Base-by-base conservation (phyloP, 2,113 vertebrate species). In the Melanocharis versteri region DNA sequence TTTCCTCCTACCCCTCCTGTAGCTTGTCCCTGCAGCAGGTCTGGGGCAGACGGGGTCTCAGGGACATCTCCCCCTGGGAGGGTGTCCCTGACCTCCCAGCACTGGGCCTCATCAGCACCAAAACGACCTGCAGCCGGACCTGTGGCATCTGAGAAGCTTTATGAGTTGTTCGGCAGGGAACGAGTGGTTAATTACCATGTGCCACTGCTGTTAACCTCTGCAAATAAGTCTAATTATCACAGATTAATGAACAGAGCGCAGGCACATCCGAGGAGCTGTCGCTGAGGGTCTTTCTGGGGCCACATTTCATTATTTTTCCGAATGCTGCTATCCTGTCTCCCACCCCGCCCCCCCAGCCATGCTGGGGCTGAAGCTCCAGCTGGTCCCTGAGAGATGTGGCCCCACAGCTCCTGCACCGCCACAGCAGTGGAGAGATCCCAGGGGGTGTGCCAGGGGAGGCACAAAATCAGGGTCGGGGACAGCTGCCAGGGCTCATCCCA, bases 181-280 rank as follows among this genome's bases (percentile, higher is more conserved):
- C 1, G 76, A 96, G 96, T 92, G 94, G 97, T 98, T 98, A 98
- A 98, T 98, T 98, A 98, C 95, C 94, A 97, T 73, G 97, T 95
- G 95, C 96, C 96, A 96, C 96, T 44, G 31, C 97, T 98, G 97
- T 98, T 98, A 97, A 98, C 98, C 98, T 98, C 97, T 96, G 96
- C 97, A 98, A 97, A 98, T 97, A 97, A 95, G 97, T 97, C 98
- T 98, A 97, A 98, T 98, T 98, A 98, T 97, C 97, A 95, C 96
- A 97, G 97, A 98, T 98, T 98, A 98, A 98, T 98, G 98, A 98
- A 98, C 95, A 97, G 94, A 97, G 95, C 87, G 2, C 90, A 96
- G 97, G 95, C 97, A 96, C 95, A 98, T 96, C 91, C 51, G 17
- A 97, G 93, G 95, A 96, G 95, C 96, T 26, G 75, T 96, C 39